A percentile compares a stretch with the other conserved stretches of the same genome.
These are phyloP conservation scores for Ceratosolen fusciceps DNA, from an alignment of 1,140 invertebrate genomes.

Conservation along the genomic window DNA sequence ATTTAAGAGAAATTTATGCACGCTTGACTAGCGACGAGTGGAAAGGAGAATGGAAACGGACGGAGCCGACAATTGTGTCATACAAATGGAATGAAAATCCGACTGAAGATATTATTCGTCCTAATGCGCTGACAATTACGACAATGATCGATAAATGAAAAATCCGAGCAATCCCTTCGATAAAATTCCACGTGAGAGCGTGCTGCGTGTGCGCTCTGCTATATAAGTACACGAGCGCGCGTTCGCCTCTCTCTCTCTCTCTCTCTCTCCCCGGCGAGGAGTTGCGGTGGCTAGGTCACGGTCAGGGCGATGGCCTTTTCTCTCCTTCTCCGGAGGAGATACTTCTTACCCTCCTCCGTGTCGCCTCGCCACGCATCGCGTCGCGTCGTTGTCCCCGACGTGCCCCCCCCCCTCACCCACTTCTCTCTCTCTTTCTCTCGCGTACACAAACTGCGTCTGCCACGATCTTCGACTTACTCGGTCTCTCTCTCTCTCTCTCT, in stretches of 20 bases:
- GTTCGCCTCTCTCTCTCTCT: constrained; percentile 9
- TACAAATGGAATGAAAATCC: not conserved
- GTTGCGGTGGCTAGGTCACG: constrained; percentile 68
- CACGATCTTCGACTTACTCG: constrained; percentile 5
- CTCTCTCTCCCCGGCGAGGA: constrained; percentile 32
- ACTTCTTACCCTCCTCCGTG: constrained; percentile 18
- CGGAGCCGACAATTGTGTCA: not conserved
- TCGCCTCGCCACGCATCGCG: constrained; percentile 22
- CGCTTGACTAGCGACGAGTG: not conserved
- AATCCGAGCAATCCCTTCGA: constrained; percentile 1
- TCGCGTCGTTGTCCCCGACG: constrained; percentile 24
- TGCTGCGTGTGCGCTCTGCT: not conserved
- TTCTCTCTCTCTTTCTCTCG: constrained; percentile 10
- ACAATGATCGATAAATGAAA: constrained; percentile 12
- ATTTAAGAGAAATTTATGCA: constrained; percentile 11
- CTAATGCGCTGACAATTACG: not conserved
- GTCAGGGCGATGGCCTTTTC: constrained; percentile 70
- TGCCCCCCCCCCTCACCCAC: constrained; percentile 35
- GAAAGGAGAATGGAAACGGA: not conserved
- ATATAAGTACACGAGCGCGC: constrained; percentile 25
- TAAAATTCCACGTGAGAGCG: constrained; percentile 1
- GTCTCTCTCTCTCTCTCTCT: not conserved
- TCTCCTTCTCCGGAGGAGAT: constrained; percentile 49
- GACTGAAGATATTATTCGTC: not conserved
- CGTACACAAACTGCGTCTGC: no score